phyloP scores from a whole-genome alignment of 2,888 invertebrate species.

The Tiliacea citrago region DNA sequence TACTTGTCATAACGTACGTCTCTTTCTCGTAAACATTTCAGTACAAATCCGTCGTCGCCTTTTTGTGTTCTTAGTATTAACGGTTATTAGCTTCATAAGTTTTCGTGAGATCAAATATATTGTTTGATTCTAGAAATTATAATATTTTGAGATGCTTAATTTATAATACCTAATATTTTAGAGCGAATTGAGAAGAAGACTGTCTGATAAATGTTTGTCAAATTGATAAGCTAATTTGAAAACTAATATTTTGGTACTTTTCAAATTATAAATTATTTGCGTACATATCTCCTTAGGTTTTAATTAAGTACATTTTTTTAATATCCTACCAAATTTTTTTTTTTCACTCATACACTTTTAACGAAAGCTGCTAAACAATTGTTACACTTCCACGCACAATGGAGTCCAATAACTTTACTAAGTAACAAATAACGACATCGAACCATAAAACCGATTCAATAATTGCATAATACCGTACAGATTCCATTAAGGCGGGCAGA shows the following conservation, averaged over 20 bases:
- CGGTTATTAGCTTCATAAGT: slow-evolving; percentile 43
- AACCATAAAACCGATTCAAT: slow-evolving; percentile 58
- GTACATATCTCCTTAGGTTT: neutral
- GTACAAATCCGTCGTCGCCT: slow-evolving; percentile 47
- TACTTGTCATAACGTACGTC: slow-evolving; percentile 65
- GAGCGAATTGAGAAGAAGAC: neutral
- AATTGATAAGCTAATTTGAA: neutral
- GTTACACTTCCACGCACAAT: slow-evolving; percentile 35
- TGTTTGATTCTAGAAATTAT: slow-evolving; percentile 6
- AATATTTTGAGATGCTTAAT: neutral
- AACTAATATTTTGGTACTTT: neutral
- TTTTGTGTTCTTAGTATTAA: slow-evolving; percentile 47
- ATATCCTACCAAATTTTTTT: too few species aligned
- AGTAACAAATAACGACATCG: slow-evolving; percentile 34
- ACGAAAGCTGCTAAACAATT: slow-evolving; percentile 33
- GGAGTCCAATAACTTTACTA: slow-evolving; percentile 18
- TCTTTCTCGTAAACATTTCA: slow-evolving; percentile 69
- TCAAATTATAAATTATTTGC: too few species aligned
- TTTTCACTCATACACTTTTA: neutral
- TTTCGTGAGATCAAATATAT: slow-evolving; percentile 38
- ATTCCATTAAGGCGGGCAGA: slow-evolving; percentile 64
- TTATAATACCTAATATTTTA: neutral
- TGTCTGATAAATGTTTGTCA: neutral
- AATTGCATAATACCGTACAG: slow-evolving; percentile 63
- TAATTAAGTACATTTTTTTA: neutral